phyloP scores from a whole-genome alignment of 2,797 vertebrate genomes.

The Cryptoprocta ferox region DNA sequence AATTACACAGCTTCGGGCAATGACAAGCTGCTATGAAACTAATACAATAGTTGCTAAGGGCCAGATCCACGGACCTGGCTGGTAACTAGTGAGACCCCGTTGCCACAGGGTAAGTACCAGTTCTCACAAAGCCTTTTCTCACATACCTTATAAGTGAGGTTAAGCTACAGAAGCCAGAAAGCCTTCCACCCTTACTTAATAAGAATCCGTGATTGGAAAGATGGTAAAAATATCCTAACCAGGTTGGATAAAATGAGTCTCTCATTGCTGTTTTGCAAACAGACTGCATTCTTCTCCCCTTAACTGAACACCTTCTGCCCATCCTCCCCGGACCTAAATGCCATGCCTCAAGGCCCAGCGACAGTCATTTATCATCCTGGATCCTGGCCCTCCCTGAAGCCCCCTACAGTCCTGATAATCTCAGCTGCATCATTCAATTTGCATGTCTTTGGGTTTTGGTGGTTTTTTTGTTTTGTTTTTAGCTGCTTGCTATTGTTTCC shows the following conservation, averaged over 20 bases:
- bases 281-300: background rate
- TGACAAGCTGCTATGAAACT: background rate
- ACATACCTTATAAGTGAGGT: constrained; percentile 25
- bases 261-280: background rate
- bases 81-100: background rate
- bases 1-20: background rate
- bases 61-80: background rate
- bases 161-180: constrained; percentile 29
- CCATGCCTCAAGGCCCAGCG: background rate
- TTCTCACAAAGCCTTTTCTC: background rate
- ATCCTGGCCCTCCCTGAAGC: background rate
- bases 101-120: background rate
- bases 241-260: constrained; percentile 23
- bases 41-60: background rate
- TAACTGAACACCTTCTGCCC: background rate
- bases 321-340: background rate
- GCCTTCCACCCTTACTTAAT: constrained; percentile 33
- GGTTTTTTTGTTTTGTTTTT: background rate
- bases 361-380: background rate
- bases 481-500: background rate
- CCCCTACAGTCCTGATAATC: background rate
- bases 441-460: background rate
- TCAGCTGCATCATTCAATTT: constrained; percentile 6
- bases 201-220: constrained; percentile 46
- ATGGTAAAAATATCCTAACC: constrained; percentile 22